Percentiles rank a stretch among this genome's conserved stretches.
Evolutionary conservation across 2,888 invertebrate species (phyloP).

Genomic region (Andrena hattorfiana): DNA sequence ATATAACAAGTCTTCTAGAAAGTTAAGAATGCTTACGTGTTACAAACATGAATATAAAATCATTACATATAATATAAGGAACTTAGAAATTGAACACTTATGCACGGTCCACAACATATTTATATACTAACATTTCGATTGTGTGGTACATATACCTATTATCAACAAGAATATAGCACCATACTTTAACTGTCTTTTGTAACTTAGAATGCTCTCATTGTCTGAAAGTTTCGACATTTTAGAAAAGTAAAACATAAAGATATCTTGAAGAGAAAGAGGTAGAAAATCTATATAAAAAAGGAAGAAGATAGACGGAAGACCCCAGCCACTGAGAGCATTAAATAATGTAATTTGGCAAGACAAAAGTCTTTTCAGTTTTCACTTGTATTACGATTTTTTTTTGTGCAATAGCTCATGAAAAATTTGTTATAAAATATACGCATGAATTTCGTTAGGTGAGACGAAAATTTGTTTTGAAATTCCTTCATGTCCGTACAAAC

Average conservation of each 20-base stretch:
- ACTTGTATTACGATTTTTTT: conserved; percentile 40
- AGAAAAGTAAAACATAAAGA: conserved; percentile 16
- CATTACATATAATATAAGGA: conserved; percentile 55
- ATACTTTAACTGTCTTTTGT: conserved; percentile 39
- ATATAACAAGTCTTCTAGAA: conserved; percentile 47
- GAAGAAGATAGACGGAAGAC: conserved; percentile 9
- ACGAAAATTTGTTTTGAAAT: conserved; percentile 53
- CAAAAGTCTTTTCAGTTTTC: conserved; percentile 32
- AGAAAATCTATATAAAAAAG: conserved; percentile 2
- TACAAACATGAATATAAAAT: conserved; percentile 40
- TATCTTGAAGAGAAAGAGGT: background rate
- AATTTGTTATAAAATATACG: conserved; percentile 61
- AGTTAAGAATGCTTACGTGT: conserved; percentile 34
- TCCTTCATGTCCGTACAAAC: conserved; percentile 30
- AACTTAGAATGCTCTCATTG: conserved; percentile 52
- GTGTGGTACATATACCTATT: conserved; percentile 46
- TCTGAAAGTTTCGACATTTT: conserved; percentile 21
- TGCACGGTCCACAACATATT: conserved; percentile 47
- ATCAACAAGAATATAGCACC: conserved; percentile 59
- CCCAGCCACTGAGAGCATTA: conserved; percentile 39
- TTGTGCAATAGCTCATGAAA: conserved; percentile 43
- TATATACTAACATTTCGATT: conserved; percentile 34
- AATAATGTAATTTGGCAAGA: conserved; percentile 32
- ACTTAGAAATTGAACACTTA: conserved; percentile 60
- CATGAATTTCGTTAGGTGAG: conserved; percentile 41